Evolutionary conservation across 2,888 invertebrate genomes (phyloP).

Genomic region (Sepiola atlantica): DNA sequence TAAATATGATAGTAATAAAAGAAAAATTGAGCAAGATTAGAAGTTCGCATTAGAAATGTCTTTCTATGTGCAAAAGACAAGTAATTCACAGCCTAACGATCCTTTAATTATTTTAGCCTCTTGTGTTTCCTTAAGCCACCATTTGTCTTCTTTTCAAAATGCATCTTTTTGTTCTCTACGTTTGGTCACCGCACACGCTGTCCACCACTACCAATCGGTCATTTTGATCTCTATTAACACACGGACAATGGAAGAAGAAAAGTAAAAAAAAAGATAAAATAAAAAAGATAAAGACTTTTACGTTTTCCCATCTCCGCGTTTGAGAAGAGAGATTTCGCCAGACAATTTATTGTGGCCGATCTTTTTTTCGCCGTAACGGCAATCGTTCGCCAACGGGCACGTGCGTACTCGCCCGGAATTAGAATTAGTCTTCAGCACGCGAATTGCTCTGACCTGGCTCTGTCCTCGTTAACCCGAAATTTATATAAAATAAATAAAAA

Average conservation of each 20-base stretch:
- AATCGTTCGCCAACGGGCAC: background rate
- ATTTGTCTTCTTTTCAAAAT: background rate
- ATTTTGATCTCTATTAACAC: background rate
- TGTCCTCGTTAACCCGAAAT: background rate
- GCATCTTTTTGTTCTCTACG: background rate
- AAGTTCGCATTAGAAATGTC: background rate
- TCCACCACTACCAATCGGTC: background rate
- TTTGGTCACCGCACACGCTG: background rate
- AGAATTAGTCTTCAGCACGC: background rate
- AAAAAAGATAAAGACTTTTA: background rate
- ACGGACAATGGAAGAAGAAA: background rate
- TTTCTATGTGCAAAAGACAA: background rate
- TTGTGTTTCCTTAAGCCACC: background rate
- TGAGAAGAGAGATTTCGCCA: background rate
- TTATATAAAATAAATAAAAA: too few relatives aligned
- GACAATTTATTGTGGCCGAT: constrained; percentile 22
- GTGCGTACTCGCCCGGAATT: background rate
- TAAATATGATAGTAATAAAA: too few relatives aligned
- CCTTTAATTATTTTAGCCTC: background rate
- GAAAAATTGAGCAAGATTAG: background rate
- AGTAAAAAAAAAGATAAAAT: too few relatives aligned
- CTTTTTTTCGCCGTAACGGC: background rate
- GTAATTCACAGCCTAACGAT: background rate
- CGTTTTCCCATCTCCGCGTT: background rate
- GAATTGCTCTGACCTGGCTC: background rate